Conservation (phyloP, 2,797 vertebrate species). For the Acanthurus lineatus region DNA sequence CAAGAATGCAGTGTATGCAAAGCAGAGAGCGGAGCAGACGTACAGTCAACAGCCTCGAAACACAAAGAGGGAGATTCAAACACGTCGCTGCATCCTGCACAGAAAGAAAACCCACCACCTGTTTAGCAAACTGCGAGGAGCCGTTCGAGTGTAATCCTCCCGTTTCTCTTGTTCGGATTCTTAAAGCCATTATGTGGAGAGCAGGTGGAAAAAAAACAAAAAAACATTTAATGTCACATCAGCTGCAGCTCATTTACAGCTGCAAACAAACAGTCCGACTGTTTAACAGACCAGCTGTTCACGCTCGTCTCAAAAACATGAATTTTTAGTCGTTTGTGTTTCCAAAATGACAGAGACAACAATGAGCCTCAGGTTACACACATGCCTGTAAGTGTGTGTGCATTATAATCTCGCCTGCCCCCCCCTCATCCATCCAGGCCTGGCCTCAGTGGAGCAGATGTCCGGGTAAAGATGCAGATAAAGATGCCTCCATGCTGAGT, state of each 20-base stretch:
- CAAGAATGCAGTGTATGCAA: conserved; percentile 62
- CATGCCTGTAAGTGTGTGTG: conserved; percentile 8
- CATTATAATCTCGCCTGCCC: not conserved
- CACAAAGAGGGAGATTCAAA: conserved; percentile 27
- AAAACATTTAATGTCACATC: conserved; percentile 39
- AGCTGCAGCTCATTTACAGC: conserved; percentile 51
- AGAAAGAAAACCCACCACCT: conserved; percentile 57
- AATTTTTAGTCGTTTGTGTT: conserved; percentile 29
- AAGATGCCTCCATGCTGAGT: conserved; percentile 72
- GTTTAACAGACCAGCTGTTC: conserved; percentile 15
- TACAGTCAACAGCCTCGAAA: conserved; percentile 31
- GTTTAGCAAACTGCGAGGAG: conserved; percentile 46
- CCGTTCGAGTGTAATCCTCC: conserved; percentile 65
- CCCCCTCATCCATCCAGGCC: conserved; percentile 17
- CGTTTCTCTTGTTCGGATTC: conserved; percentile 65
- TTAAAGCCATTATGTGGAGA: conserved; percentile 65
- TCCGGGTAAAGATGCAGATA: conserved; percentile 70
- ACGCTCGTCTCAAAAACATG: not conserved
- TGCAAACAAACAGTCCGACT: conserved; percentile 34
- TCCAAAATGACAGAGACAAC: conserved; percentile 34
- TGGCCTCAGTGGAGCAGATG: conserved; percentile 45
- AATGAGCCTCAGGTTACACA: conserved; percentile 56
- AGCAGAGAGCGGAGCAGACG: conserved; percentile 36
- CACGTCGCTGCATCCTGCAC: conserved; percentile 4
- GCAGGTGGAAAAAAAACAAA: conserved; percentile 64